Percentiles rank a stretch among this genome's conserved stretches.
Evolutionary conservation across 1,140 invertebrate species (phyloP).

Genomic region (Scaptomyza montana): DNA sequence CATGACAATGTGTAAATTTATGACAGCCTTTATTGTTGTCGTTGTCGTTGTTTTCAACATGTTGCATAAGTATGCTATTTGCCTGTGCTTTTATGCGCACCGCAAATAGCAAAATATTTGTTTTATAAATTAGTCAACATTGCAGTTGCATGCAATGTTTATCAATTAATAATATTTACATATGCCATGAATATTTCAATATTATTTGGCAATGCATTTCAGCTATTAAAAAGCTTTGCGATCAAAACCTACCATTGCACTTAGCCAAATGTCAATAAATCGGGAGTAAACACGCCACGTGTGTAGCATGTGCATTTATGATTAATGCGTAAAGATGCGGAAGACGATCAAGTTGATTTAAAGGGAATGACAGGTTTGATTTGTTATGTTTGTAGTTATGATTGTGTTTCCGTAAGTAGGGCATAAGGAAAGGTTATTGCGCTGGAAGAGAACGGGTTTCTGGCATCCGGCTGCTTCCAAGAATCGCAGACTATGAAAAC

Average conservation of each 20-base stretch:
- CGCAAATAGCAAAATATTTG: conserved; percentile 75
- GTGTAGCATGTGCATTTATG: conserved; percentile 12
- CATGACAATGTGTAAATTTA: conserved; percentile 78
- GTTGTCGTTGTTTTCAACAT: conserved; percentile 38
- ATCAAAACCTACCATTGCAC: conserved; percentile 36
- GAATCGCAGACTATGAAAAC: conserved; percentile 19
- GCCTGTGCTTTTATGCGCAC: conserved; percentile 60
- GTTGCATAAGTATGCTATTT: conserved; percentile 66
- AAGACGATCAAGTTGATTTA: conserved; percentile 15
- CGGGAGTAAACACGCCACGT: conserved; percentile 10
- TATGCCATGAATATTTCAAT: conserved; percentile 37
- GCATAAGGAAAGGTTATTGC: conserved; percentile 25
- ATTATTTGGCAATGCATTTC: conserved; percentile 71
- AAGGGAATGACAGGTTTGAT: conserved; percentile 14
- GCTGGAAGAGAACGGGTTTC: conserved; percentile 28
- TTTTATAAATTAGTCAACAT: conserved; percentile 73
- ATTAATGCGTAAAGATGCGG: conserved; percentile 43
- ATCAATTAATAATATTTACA: conserved; percentile 56
- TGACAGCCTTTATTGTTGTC: conserved; percentile 43
- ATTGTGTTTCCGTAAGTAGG: conserved; percentile 29
- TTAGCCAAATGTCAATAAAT: conserved; percentile 47
- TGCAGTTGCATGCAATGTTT: conserved; percentile 21
- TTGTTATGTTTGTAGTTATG: conserved; percentile 17
- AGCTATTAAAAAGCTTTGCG: conserved; percentile 2
- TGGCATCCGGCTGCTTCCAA: conserved; percentile 15